Evolutionary conservation across 2,888 invertebrate species (phyloP).

Genomic region (Nemotelus nigrinus): DNA sequence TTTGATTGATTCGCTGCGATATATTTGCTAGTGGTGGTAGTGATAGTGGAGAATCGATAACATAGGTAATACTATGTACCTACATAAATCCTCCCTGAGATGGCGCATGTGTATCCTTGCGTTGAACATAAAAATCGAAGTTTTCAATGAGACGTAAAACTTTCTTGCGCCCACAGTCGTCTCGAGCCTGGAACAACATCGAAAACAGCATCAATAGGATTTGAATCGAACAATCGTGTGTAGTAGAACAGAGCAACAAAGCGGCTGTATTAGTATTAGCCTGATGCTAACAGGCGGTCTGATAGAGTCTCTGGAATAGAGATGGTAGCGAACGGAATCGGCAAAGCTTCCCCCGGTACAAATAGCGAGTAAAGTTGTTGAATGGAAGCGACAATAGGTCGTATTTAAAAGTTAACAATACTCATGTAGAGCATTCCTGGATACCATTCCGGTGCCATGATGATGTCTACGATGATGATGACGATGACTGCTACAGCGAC

Average conservation of each 20-base stretch:
- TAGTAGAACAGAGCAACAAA: background rate
- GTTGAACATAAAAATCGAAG: slow-evolving; percentile 7
- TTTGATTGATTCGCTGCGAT: slow-evolving; percentile 34
- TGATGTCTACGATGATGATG: background rate
- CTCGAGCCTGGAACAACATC: slow-evolving; percentile 35
- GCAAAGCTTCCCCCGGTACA: background rate
- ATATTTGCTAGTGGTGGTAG: slow-evolving; percentile 16
- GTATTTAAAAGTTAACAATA: slow-evolving; percentile 42
- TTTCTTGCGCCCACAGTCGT: slow-evolving; percentile 17
- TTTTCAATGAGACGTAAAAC: slow-evolving; percentile 21
- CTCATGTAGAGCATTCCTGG: slow-evolving; percentile 18
- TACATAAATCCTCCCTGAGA: background rate
- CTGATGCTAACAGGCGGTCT: background rate
- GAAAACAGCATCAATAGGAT: slow-evolving; percentile 24
- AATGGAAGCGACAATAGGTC: slow-evolving; percentile 30
- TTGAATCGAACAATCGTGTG: background rate
- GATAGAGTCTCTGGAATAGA: slow-evolving; percentile 15
- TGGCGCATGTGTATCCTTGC: slow-evolving; percentile 18
- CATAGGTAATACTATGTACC: background rate
- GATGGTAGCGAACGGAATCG: background rate
- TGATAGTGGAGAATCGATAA: slow-evolving; percentile 6
- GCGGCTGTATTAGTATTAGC: background rate
- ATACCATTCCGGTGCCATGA: background rate
- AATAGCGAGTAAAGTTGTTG: slow-evolving; percentile 16
- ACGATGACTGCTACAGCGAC: background rate